Base-by-base conservation (phyloP, 2,797 vertebrate genomes). In the Anabacerthia variegaticeps region DNA sequence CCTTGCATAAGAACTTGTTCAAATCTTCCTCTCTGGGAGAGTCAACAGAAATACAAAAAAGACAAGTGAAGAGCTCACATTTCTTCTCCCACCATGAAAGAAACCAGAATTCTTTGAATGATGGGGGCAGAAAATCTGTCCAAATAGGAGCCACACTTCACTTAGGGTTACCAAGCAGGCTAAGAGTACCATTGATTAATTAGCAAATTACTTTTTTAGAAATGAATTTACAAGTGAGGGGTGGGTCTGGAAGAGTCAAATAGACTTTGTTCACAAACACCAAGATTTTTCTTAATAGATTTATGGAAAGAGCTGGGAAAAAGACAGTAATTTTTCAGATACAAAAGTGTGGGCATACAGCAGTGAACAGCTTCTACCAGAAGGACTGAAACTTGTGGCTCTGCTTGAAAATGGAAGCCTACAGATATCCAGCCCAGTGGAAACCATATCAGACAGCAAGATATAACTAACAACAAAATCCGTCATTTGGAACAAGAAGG, bases 271-370 rank as follows among this genome's bases (percentile, higher is more conserved):
- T 46, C 1, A 5, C 24, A 58, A 87, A 52, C 8, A 49, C 9
- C 18, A 78, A 49, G 11, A 39, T 69, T 68, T 85, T 84, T 86
- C 28, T 52, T 54, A 61, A 24, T 0, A 62, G 22, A 20, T 6
- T 39, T 80, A 20, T 6, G 3, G 10, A 56, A 80, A 75, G 11
- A 61, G 7, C 7, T 79, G 58, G 89, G 43, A 46, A 88, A 88
- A 76, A 23, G 0, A 18, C 2, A 9, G 3, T 12, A 39, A 28
- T 55, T 80, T 83, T 91, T 85, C 43, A 48, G 28, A 77, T 67
- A 14, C 28, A 71, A 27, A 63, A 49, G 5, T 9, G 2, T 22
- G 39, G 16, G 18, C 17, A 34, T 73, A 55, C 0, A 2, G 9
- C 6, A 73, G 14, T 27, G 26, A 83, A 67, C 6, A 67, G 49